Evolutionary conservation across 2,888 invertebrate genomes (phyloP).

Genomic region (Amiota mariae): DNA sequence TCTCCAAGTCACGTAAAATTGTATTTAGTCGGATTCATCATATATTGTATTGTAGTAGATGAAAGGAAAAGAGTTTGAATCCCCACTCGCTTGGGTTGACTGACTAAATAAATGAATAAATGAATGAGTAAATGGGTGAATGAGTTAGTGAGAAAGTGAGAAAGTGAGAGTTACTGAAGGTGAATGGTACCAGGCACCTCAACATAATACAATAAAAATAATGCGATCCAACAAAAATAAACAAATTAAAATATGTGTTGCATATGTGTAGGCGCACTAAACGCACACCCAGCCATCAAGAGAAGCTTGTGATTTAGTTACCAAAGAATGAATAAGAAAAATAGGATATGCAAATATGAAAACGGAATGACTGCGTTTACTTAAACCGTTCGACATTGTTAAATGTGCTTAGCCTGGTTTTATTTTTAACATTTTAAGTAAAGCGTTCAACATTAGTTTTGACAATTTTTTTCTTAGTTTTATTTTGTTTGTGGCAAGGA

Average conservation of each 20-base stretch:
- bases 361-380: constrained; percentile 9
- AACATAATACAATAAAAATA: neutral
- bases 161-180: neutral
- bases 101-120: too few species aligned
- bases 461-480: neutral
- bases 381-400: constrained; percentile 10
- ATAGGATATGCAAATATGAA: constrained; percentile 10
- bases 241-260: constrained; percentile 26
- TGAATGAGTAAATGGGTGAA: too few species aligned
- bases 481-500: neutral
- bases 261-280: constrained; percentile 24
- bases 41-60: too few species aligned
- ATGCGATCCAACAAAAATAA: constrained; percentile 3
- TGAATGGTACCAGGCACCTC: constrained; percentile 3
- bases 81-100: too few species aligned
- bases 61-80: too few species aligned
- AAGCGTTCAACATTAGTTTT: neutral
- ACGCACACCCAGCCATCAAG: neutral
- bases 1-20: constrained; percentile 27
- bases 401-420: constrained; percentile 25
- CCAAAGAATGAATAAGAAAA: neutral
- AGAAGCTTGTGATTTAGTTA: neutral
- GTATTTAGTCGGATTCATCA: constrained; percentile 20
- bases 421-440: constrained; percentile 2
- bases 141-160: too few species aligned